A percentile compares a stretch with the other conserved stretches of the same genome.
Conservation (phyloP, 1,140 invertebrate genomes). For the Meteorus sp. region DNA sequence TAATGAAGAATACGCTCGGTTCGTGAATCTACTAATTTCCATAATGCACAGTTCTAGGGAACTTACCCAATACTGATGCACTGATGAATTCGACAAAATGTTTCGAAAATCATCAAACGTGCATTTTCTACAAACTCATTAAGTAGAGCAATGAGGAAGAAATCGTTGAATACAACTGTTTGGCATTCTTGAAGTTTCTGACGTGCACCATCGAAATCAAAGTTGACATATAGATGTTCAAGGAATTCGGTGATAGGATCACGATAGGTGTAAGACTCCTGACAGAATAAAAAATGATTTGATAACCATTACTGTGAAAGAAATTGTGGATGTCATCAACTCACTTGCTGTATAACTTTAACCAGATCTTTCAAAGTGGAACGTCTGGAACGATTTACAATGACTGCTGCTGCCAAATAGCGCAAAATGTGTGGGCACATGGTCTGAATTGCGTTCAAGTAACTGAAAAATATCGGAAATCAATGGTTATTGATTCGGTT, state of each 20-base stretch:
- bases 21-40: too few species aligned
- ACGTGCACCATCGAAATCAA: slow-evolving; percentile 98
- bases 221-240: slow-evolving; percentile 98
- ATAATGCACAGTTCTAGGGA: too few species aligned
- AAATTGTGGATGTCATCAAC: too few species aligned
- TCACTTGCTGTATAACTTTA: slow-evolving; percentile 99
- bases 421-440: slow-evolving; percentile 98
- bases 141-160: slow-evolving; percentile 95
- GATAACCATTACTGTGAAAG: too few species aligned
- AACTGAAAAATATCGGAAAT: slow-evolving; percentile 63
- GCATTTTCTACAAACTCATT: slow-evolving; percentile 99
- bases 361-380: slow-evolving; percentile 96
- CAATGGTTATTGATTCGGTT: too few species aligned
- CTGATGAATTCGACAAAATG: slow-evolving; percentile 99
- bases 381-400: slow-evolving; percentile 89
- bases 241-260: slow-evolving; percentile 99
- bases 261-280: slow-evolving; percentile 96
- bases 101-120: slow-evolving; percentile 99
- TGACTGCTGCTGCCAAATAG: slow-evolving; percentile 96
- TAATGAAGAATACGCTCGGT: too few species aligned
- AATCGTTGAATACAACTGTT: slow-evolving; percentile 92
- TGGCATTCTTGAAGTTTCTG: slow-evolving; percentile 97
- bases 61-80: slow-evolving; percentile 92
- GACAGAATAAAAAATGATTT: too few species aligned
- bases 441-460: slow-evolving; percentile 98